Conservation (phyloP, 1,140 invertebrate species). For the Drosophila tani region DNA sequence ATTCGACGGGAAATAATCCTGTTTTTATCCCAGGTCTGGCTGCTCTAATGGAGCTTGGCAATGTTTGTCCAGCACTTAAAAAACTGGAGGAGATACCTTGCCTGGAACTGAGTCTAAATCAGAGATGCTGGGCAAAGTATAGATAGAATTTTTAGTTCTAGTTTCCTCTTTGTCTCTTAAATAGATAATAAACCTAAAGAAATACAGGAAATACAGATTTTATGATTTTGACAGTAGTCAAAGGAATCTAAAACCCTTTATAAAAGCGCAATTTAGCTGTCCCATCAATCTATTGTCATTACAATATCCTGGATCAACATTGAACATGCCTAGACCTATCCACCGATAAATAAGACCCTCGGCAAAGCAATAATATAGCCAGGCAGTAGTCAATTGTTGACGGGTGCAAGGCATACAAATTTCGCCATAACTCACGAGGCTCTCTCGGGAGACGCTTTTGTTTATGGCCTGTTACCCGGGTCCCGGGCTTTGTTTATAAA, state of each 20-base stretch:
- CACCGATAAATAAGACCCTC: conserved; percentile 31
- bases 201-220: not conserved
- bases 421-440: conserved; percentile 61
- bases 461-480: conserved; percentile 42
- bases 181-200: not conserved
- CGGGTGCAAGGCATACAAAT: conserved; percentile 76
- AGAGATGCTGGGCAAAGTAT: not conserved
- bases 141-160: no score
- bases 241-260: not conserved
- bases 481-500: conserved; percentile 73
- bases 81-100: not conserved
- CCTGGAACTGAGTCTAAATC: not conserved
- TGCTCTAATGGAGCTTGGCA: conserved; percentile 27
- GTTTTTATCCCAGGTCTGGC: conserved; percentile 47
- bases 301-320: conserved; percentile 25
- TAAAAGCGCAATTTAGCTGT: not conserved
- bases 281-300: conserved; percentile 4
- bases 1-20: conserved; percentile 62
- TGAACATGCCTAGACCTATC: conserved; percentile 26
- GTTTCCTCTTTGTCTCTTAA: not conserved
- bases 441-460: conserved; percentile 43
- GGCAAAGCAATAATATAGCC: conserved; percentile 29
- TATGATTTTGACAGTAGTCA: not conserved
- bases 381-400: conserved; percentile 45
- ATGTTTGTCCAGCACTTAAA: conserved; percentile 20